Base-by-base conservation (phyloP, 2,888 invertebrate species). In the Pachymerium ferrugineum region DNA sequence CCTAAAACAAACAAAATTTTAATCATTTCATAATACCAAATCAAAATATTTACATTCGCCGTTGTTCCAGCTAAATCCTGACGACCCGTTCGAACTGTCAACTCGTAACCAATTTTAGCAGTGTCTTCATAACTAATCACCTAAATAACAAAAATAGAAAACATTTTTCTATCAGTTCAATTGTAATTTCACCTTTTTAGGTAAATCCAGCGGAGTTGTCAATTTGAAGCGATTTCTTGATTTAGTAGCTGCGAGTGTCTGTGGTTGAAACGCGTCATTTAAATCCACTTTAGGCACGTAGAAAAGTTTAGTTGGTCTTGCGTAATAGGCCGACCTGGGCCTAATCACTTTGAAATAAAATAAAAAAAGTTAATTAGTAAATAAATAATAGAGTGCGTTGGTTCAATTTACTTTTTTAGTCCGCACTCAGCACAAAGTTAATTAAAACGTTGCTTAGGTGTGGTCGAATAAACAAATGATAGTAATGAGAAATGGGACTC, bases 31-130 rank as follows among this genome's bases (percentile, higher is more conserved):
- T 28, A 16, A 62, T n/a, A 12, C 22, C 12, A 14, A 62, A 16
- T 22, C 12, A 16, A 28, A 14, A 16, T 62, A 62, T 25, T 62
- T 62, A 62, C 62, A 62, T 69, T 69, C 12, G 69, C 31, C 10
- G 69, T 69, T 25, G 69, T 69, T 69, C 69, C 69, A 25, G 69
- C 69, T 14, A 16, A 14, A 8, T 16, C 29, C 22, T 69, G 69
- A 3, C 28, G 22, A 8, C 69, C 69, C 19, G 69, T 69, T 4
- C 31, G 12, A 5, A 69, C 30, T n/a, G 69, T 69, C 16, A 69
- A 2, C 28, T 69, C 30, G 28, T 69, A 69, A 69, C 14, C 30
- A 25, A 29, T 69, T 29, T 28, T 16, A 25, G 29, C 62, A 62
- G 12, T 5, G 12, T 62, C 8, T 6, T 62, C 28, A 6, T 6